These are phyloP conservation scores for Salvelinus sp. DNA, from an alignment of 2,113 vertebrate genomes.

Conservation along the genomic window DNA sequence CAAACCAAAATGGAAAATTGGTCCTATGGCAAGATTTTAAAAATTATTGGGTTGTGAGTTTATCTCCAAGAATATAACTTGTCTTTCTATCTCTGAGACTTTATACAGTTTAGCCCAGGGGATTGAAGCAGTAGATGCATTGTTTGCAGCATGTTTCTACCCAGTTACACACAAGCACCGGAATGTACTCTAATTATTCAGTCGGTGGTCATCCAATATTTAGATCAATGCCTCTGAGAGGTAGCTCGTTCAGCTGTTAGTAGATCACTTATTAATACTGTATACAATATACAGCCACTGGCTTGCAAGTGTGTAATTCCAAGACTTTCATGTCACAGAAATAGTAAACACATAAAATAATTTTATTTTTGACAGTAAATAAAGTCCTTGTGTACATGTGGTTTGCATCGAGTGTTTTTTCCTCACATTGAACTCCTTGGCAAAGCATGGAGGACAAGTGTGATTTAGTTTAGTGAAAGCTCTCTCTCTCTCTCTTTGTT, in stretches of 20 bases:
- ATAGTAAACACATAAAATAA: too few relatives aligned
- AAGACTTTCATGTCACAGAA: background rate
- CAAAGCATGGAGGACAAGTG: background rate
- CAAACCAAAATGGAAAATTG: constrained; percentile 7
- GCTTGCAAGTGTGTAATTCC: background rate
- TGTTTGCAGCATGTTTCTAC: background rate
- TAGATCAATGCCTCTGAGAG: background rate
- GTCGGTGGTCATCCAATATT: background rate
- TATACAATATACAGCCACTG: constrained; percentile 1
- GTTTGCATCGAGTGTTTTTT: background rate
- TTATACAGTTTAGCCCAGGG: background rate
- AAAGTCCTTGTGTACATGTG: constrained; percentile 6
- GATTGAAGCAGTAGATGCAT: constrained; percentile 8
- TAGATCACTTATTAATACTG: too few relatives aligned
- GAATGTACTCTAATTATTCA: background rate
- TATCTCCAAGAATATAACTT: background rate
- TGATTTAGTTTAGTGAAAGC: background rate
- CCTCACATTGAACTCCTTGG: background rate
- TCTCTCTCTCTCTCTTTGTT: background rate
- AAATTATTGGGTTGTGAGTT: background rate
- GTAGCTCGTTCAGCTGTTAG: too few relatives aligned
- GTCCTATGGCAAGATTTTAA: background rate
- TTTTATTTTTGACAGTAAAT: background rate
- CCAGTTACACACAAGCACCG: background rate
- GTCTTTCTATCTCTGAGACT: background rate